phyloP scores from a whole-genome alignment of 2,888 invertebrate genomes.

The Ptychoptera contaminata region DNA sequence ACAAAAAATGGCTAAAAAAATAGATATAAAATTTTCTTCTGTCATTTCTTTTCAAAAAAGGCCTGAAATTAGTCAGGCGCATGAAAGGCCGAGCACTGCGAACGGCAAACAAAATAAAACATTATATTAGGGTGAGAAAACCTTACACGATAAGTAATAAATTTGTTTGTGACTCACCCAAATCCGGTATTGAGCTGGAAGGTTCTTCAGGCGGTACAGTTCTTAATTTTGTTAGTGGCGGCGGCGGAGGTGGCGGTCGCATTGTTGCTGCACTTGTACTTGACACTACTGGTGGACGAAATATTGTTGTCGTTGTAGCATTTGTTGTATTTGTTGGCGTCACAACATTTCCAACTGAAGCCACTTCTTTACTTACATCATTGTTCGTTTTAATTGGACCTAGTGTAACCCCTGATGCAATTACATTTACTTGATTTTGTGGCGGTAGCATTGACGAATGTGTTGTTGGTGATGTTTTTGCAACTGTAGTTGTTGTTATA shows the following conservation, averaged over 20 bases:
- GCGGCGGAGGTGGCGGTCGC: slow-evolving; percentile 30
- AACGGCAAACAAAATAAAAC: too few relatives aligned
- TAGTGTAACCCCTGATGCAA: slow-evolving; percentile 17
- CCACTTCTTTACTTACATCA: slow-evolving; percentile 7
- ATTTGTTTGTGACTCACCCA: slow-evolving; percentile 46
- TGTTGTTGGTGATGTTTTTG: slow-evolving; percentile 7
- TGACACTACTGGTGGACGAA: slow-evolving; percentile 28
- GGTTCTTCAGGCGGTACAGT: slow-evolving; percentile 45
- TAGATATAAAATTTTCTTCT: too few relatives aligned
- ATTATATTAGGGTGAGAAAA: too few relatives aligned
- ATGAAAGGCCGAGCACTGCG: too few relatives aligned
- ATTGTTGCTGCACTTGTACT: slow-evolving; percentile 25
- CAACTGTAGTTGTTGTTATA: slow-evolving; percentile 8
- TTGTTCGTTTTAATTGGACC: too few relatives aligned
- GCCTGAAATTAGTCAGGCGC: too few relatives aligned
- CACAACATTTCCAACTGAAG: too few relatives aligned
- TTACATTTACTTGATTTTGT: slow-evolving; percentile 22
- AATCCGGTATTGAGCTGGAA: slow-evolving; percentile 74
- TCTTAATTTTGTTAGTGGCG: slow-evolving; percentile 18
- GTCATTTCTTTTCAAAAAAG: too few relatives aligned
- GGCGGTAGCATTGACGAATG: slow-evolving; percentile 1
- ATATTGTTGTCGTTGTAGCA: slow-evolving; percentile 5
- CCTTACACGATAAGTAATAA: neutral
- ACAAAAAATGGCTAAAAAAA: too few relatives aligned
- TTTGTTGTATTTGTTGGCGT: slow-evolving; percentile 11